phyloP scores from a whole-genome alignment of 2,888 invertebrate genomes.

The Liopterus haemorrhoidalis region DNA sequence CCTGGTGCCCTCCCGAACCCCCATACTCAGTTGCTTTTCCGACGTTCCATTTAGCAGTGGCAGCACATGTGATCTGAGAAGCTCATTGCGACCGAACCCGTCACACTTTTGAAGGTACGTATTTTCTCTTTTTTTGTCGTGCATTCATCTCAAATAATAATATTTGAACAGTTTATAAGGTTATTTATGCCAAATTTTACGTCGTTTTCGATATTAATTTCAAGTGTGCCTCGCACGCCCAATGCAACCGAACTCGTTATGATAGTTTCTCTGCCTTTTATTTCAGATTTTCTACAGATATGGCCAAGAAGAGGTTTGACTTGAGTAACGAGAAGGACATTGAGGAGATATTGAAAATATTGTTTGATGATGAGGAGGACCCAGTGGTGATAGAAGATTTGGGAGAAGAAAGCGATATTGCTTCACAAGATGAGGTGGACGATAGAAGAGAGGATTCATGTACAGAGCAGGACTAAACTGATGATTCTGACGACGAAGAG shows the following conservation, averaged over 20 bases:
- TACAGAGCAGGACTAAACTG: background rate
- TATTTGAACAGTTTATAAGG: background rate
- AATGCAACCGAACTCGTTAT: background rate
- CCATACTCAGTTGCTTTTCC: background rate
- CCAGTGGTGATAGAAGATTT: background rate
- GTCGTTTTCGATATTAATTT: background rate
- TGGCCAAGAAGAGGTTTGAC: background rate
- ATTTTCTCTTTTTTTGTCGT: background rate
- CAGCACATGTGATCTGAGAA: background rate
- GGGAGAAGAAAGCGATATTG: slow-evolving; percentile 2
- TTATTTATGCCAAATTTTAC: background rate
- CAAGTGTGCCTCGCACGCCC: background rate
- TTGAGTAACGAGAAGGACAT: background rate
- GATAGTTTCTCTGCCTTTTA: background rate
- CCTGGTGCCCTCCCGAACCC: background rate
- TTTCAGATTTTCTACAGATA: slow-evolving; percentile 1
- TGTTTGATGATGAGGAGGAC: slow-evolving; percentile 2
- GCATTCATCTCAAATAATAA: background rate
- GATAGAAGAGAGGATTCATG: background rate
- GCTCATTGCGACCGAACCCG: background rate
- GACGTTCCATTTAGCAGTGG: background rate
- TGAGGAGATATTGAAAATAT: background rate
- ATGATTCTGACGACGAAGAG: slow-evolving; percentile 3
- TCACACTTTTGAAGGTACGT: background rate
- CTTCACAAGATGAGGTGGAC: slow-evolving; percentile 1